phyloP scores from a whole-genome alignment of 2,888 invertebrate genomes.

The Sphaerophoria taeniata region DNA sequence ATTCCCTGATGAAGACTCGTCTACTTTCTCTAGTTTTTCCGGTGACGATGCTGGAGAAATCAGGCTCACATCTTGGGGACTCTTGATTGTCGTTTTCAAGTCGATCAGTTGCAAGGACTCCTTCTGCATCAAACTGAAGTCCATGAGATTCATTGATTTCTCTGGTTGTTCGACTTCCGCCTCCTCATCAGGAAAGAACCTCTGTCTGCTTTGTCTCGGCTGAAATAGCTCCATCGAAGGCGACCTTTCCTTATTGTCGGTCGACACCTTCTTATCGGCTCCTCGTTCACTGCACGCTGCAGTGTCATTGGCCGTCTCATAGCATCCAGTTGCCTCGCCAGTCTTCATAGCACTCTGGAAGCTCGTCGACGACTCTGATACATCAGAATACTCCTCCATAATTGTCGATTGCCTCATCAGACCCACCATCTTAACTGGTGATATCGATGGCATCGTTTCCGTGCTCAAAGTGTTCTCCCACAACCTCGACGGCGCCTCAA shows the following conservation, averaged over 20 bases:
- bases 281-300: conserved; percentile 64
- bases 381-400: conserved; percentile 79
- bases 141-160: conserved; percentile 76
- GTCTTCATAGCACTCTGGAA: conserved; percentile 77
- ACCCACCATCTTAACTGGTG: conserved; percentile 81
- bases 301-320: conserved; percentile 80
- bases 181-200: conserved; percentile 39
- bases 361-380: conserved; percentile 75
- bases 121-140: not conserved
- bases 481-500: conserved; percentile 81
- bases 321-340: conserved; percentile 77
- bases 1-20: conserved; percentile 23
- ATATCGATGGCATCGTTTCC: conserved; percentile 77
- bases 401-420: conserved; percentile 82
- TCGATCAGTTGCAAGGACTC: conserved; percentile 76
- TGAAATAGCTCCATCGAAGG: conserved; percentile 53
- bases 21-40: not conserved
- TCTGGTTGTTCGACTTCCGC: conserved; percentile 48
- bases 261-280: conserved; percentile 30
- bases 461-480: conserved; percentile 80
- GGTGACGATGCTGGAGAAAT: conserved; percentile 13
- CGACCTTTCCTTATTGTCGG: conserved; percentile 5
- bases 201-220: conserved; percentile 37
- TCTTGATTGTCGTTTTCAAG: conserved; percentile 75
- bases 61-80: not conserved